These are phyloP conservation scores for Typhlomys cinereus DNA, from an alignment of 2,113 vertebrate genomes.

Conservation along the genomic window DNA sequence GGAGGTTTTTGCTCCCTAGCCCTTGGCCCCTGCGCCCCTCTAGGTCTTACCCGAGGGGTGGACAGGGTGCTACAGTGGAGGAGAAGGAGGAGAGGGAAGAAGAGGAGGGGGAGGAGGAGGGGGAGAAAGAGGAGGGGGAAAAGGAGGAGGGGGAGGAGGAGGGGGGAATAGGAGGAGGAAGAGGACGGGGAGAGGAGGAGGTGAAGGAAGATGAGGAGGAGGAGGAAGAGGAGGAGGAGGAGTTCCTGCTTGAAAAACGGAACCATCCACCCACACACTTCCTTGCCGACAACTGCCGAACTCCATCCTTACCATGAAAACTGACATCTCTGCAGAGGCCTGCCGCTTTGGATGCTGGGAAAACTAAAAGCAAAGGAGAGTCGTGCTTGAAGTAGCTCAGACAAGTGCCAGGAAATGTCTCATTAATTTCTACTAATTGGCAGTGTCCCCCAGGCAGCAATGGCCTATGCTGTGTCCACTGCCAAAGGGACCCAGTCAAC, in stretches of 20 bases:
- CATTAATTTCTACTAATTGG: slow-evolving; percentile 72
- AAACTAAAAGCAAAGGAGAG: background rate
- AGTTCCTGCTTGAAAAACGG: background rate
- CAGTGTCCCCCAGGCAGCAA: background rate
- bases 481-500: background rate
- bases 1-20: no score
- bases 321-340: background rate
- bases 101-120: no score
- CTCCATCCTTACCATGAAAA: background rate
- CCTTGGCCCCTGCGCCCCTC: no score
- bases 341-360: background rate
- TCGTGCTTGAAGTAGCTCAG: background rate
- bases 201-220: no score
- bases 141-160: no score
- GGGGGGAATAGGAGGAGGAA: no score
- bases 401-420: slow-evolving; percentile 60
- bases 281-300: background rate
- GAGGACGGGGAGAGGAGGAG: no score
- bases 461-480: background rate
- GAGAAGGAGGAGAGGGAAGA: no score
- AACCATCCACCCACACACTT: background rate
- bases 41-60: no score
- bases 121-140: no score
- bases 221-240: background rate
- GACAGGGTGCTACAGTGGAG: no score